Evolutionary conservation across 2,888 invertebrate genomes (phyloP), one percentile per base, ranked within the genome.

Genomic region (Pandemis corylana): DNA sequence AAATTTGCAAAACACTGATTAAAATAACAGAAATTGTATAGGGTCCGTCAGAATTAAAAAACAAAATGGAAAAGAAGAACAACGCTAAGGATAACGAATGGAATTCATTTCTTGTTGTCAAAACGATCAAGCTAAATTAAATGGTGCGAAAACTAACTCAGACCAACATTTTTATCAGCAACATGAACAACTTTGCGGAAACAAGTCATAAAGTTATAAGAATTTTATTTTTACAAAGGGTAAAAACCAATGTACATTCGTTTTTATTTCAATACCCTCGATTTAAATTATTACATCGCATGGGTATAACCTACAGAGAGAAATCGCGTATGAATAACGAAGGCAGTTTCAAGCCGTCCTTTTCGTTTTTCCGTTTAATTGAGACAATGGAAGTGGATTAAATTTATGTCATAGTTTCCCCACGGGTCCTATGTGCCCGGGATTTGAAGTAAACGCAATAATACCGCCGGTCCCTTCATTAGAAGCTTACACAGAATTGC

Each of bases 401-500:
- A 83, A 87, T 85, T 87, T 84, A 87, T 82, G 83, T 82, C 71
- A 79, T 82, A 84, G 83, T 84, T 83, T 76, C 75, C 83, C 81
- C 82, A 59, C 68, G 79, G 78, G 83, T 46, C 76, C 77, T 72
- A 81, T 87, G 80, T 79, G 78, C 81, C 78, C 75, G 79, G 82
- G 79, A 78, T 74, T 78, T 78, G 75, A 79, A 78, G 79, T 78
- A 79, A 83, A 84, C 78, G 84, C 83, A 85, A 85, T 85, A 85
- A 85, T 83, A 82, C 80, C 82, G 82, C 69, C 79, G 77, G 81
- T 81, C 84, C 85, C 82, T 87, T 86, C 85, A 88, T 89, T 87
- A 86, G 79, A 81, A 80, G 80, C 59, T 59, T 20, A 81, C 78
- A 80, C 84, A 82, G 83, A 83, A 85, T 84, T 82, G 81, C 81